phyloP scores from a whole-genome alignment of 2,797 vertebrate species.

The Myotis myotis region DNA sequence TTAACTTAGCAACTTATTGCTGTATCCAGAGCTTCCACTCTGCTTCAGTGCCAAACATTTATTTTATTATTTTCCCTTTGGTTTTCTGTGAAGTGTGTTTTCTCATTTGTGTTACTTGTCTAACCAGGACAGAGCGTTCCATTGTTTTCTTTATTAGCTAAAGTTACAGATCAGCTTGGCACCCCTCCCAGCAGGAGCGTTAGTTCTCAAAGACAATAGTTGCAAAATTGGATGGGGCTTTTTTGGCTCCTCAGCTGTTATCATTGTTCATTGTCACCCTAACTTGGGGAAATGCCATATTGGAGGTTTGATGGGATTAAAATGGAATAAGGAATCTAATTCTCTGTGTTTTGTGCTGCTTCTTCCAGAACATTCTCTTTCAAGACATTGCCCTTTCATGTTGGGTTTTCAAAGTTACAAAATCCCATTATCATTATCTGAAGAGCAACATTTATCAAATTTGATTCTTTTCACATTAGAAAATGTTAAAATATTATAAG shows the following conservation, averaged over 20 bases:
- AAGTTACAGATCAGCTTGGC: conserved; percentile 72
- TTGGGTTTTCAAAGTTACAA: conserved; percentile 52
- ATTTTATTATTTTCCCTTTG: conserved; percentile 57
- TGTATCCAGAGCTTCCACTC: conserved; percentile 39
- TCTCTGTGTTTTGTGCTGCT: conserved; percentile 29
- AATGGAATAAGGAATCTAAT: conserved; percentile 64
- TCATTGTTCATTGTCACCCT: conserved; percentile 59
- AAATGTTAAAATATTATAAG: conserved; percentile 30
- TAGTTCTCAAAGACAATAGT: conserved; percentile 70
- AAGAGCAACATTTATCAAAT: conserved; percentile 59
- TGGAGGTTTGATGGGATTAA: conserved; percentile 61
- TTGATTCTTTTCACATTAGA: conserved; percentile 34
- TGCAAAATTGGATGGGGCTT: conserved; percentile 68
- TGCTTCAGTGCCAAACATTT: conserved; percentile 40
- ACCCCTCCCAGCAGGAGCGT: conserved; percentile 58
- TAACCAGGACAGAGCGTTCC: conserved; percentile 60
- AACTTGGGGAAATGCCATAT: conserved; percentile 61
- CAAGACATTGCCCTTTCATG: conserved; percentile 47
- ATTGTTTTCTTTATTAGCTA: conserved; percentile 75
- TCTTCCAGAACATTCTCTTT: conserved; percentile 54
- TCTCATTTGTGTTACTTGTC: conserved; percentile 71
- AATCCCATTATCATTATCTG: conserved; percentile 43
- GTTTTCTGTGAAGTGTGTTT: conserved; percentile 36
- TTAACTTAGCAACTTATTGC: neutral
- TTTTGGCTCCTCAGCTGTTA: conserved; percentile 41